A percentile compares a stretch with the other conserved stretches of the same genome.
Conservation (phyloP, 2,113 vertebrate species). For the cattle (Bos taurus) region DNA sequence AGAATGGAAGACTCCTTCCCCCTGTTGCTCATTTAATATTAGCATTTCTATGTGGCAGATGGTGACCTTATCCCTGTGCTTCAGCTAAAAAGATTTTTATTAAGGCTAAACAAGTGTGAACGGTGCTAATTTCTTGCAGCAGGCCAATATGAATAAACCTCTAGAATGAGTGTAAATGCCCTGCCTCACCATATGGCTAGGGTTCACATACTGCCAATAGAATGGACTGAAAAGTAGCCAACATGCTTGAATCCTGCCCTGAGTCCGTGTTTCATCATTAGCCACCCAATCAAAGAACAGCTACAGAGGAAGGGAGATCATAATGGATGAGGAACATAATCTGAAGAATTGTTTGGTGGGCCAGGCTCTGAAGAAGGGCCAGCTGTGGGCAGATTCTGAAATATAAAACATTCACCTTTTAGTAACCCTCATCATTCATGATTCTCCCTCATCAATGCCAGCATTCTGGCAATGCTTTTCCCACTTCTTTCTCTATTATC, state of each 20-base stretch:
- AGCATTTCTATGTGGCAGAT: constrained; percentile 89
- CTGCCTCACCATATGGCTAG: constrained; percentile 82
- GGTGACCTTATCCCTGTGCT: constrained; percentile 85
- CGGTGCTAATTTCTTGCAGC: constrained; percentile 88
- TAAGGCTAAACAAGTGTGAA: constrained; percentile 92
- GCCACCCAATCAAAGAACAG: constrained; percentile 35
- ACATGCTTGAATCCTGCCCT: constrained; percentile 32
- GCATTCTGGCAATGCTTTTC: neutral
- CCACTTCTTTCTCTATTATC: neutral
- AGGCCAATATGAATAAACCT: constrained; percentile 82
- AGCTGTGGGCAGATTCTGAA: neutral
- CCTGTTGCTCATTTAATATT: constrained; percentile 82
- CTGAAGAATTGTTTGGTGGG: neutral
- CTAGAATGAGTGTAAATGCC: constrained; percentile 77
- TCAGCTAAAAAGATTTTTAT: constrained; percentile 92
- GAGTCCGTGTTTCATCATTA: constrained; percentile 55
- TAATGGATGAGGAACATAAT: neutral
- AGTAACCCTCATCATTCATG: neutral
- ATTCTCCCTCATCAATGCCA: neutral
- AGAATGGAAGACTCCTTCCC: constrained; percentile 71
- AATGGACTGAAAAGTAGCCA: constrained; percentile 73
- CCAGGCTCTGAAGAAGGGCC: neutral
- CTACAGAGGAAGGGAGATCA: constrained; percentile 3
- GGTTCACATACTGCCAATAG: constrained; percentile 73
- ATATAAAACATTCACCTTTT: neutral